Percentiles rank a stretch among this genome's conserved stretches.
Conservation (phyloP, 2,113 vertebrate genomes). For the Pipra filicauda region DNA sequence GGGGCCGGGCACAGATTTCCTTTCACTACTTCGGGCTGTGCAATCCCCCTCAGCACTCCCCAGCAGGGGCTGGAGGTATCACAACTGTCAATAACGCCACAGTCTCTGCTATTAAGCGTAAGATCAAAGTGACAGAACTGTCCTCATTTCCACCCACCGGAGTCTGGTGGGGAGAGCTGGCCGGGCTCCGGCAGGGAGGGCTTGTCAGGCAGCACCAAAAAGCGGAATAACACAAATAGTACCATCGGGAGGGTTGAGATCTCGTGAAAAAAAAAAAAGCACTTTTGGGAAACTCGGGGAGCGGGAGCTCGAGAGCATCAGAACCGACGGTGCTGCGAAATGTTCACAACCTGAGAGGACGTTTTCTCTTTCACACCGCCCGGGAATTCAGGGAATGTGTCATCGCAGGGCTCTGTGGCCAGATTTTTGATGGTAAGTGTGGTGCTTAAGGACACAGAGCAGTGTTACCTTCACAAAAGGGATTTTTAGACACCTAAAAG, state of each 20-base stretch:
- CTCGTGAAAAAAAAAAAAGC: fast-evolving
- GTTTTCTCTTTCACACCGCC: fast-evolving
- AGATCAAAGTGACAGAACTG: background rate
- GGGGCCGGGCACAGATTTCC: background rate
- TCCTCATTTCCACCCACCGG: background rate
- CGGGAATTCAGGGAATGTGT: background rate
- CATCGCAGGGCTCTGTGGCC: background rate
- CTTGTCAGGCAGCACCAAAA: background rate
- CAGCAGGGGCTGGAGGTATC: background rate
- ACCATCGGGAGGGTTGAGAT: background rate
- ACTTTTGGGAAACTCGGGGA: background rate
- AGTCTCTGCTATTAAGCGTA: fast-evolving
- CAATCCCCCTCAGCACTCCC: background rate
- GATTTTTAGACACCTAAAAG: background rate
- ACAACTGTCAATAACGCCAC: fast-evolving
- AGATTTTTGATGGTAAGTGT: background rate
- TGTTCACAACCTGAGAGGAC: background rate
- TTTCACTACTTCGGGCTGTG: background rate
- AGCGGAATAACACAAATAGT: background rate
- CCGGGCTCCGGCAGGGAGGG: background rate
- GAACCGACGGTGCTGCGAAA: background rate
- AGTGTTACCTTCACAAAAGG: fast-evolving
- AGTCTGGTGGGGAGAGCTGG: background rate
- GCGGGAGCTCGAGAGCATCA: background rate
- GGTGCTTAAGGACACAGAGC: background rate